These are phyloP conservation scores for Euura saliciscinereae DNA, from an alignment of 1,140 invertebrate genomes.

Conservation along the genomic window DNA sequence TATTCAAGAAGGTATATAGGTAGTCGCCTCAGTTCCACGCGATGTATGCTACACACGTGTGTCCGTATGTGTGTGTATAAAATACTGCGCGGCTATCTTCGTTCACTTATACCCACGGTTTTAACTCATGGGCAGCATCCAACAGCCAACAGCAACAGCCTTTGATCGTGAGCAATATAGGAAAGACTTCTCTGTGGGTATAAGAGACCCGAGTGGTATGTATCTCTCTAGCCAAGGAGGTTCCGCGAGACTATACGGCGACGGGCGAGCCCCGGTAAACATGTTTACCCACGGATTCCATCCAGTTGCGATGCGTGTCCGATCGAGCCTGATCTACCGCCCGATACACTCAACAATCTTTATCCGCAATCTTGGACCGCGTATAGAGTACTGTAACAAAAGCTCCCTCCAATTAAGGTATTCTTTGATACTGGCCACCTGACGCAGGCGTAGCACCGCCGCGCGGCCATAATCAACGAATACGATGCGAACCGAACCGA, in stretches of 20 bases:
- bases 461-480: not conserved
- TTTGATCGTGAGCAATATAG: not conserved
- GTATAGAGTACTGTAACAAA: too few relatives aligned
- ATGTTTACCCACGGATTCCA: constrained; percentile 7
- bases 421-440: too few relatives aligned
- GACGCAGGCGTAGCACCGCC: too few relatives aligned
- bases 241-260: constrained; percentile 6
- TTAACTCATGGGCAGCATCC: not conserved
- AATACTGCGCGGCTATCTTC: too few relatives aligned
- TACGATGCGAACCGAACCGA: not conserved
- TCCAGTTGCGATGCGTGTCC: constrained; percentile 6
- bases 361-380: not conserved
- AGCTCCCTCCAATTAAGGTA: too few relatives aligned
- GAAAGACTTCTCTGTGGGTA: not conserved
- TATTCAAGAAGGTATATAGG: not conserved
- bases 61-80: too few relatives aligned
- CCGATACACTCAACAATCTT: not conserved
- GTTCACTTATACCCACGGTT: too few relatives aligned
- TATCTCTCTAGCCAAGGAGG: not conserved
- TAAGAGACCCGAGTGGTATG: not conserved
- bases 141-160: not conserved
- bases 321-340: constrained; percentile 1
- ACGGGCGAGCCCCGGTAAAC: constrained; percentile 6
- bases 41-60: not conserved
- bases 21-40: not conserved